phyloP scores from a whole-genome alignment of 2,888 invertebrate species.

The Euplagia quadripunctaria region DNA sequence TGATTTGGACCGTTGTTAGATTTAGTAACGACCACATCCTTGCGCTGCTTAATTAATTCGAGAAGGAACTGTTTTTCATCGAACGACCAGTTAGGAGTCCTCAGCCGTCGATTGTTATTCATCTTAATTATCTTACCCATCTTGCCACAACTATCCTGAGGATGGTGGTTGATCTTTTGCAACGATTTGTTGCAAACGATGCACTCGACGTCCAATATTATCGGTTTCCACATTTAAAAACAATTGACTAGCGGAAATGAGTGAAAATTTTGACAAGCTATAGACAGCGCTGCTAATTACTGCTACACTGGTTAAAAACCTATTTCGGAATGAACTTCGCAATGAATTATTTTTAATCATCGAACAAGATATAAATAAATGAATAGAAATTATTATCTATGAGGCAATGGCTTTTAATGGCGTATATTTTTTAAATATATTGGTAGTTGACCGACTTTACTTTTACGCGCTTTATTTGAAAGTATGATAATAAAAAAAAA shows the following conservation, averaged over 20 bases:
- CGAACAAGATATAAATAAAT: conserved; percentile 43
- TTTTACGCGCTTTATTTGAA: conserved; percentile 3
- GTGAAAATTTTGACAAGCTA: conserved; percentile 65
- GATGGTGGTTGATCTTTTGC: conserved; percentile 81
- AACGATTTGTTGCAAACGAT: conserved; percentile 85
- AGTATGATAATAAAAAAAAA: not conserved
- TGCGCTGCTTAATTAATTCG: conserved; percentile 80
- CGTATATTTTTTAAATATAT: not conserved
- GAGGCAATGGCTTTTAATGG: conserved; percentile 41
- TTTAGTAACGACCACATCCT: conserved; percentile 77
- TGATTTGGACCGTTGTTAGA: conserved; percentile 79
- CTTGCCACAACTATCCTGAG: conserved; percentile 61
- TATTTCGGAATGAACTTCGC: conserved; percentile 58
- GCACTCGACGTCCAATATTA: conserved; percentile 84
- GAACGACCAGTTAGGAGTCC: conserved; percentile 82
- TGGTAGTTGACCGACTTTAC: not conserved
- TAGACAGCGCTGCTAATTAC: conserved; percentile 58
- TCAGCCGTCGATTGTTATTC: conserved; percentile 69
- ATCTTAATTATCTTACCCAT: conserved; percentile 81
- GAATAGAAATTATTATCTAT: conserved; percentile 46
- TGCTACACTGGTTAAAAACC: conserved; percentile 55
- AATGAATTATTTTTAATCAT: conserved; percentile 44
- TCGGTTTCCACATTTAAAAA: conserved; percentile 83
- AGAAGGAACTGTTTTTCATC: conserved; percentile 82
- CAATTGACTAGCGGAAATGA: conserved; percentile 69